Evolutionary conservation across 2,113 vertebrate genomes (phyloP).

Genomic region (Ciconia boyciana): DNA sequence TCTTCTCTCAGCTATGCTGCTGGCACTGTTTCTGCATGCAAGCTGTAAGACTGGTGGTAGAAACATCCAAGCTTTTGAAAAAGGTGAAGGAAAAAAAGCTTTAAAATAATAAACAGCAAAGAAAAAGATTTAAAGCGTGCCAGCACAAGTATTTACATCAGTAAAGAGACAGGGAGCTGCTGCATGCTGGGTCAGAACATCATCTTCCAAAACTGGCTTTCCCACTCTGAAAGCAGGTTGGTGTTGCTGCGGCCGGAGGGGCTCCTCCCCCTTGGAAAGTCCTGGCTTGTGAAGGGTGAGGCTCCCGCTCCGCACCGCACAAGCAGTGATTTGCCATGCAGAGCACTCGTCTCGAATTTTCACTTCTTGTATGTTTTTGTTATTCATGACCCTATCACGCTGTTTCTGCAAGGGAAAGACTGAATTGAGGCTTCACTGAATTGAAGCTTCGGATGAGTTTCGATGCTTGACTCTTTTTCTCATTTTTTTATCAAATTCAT

Average conservation of each 20-base stretch:
- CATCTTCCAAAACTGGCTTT: neutral
- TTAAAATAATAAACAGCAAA: neutral
- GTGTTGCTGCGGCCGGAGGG: accelerated
- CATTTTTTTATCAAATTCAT: neutral
- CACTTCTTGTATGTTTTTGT: neutral
- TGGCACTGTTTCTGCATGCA: neutral
- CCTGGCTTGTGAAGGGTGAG: neutral
- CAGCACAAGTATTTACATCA: neutral
- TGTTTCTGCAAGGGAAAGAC: neutral
- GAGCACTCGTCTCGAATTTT: neutral
- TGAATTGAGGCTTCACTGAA: neutral
- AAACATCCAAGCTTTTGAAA: neutral
- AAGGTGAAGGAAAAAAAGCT: neutral
- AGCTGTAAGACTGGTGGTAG: neutral
- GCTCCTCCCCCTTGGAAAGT: neutral
- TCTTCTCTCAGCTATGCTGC: neutral
- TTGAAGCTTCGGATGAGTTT: neutral
- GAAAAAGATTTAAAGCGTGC: neutral
- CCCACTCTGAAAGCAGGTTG: neutral
- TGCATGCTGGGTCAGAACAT: neutral
- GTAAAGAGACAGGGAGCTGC: neutral
- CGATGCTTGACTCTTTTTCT: neutral
- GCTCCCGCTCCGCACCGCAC: accelerated
- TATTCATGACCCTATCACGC: neutral
- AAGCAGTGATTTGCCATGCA: neutral